A percentile compares a stretch with the other conserved stretches of the same genome.
Evolutionary conservation across 2,888 invertebrate species (phyloP).

Genomic region (Nemoura dubitans): DNA sequence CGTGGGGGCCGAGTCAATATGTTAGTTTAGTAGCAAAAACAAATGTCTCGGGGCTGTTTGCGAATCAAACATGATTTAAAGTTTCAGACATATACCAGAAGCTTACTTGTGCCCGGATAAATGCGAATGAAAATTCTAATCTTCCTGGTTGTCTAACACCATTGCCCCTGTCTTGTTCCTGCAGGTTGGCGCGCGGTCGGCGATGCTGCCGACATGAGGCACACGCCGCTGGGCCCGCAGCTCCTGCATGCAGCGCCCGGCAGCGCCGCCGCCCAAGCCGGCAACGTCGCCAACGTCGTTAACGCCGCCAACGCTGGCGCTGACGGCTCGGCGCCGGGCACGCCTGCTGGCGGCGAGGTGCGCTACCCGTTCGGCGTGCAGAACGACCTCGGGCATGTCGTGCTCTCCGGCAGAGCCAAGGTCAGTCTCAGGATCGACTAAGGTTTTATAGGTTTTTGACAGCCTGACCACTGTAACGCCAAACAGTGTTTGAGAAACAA

Average conservation of each 20-base stretch:
- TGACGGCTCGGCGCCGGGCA: slow-evolving; percentile 43
- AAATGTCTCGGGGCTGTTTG: too few relatives aligned
- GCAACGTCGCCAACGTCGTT: slow-evolving; percentile 17
- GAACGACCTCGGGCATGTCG: slow-evolving; percentile 60
- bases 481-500: too few relatives aligned
- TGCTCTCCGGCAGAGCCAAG: slow-evolving; percentile 53
- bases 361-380: slow-evolving; percentile 60
- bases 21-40: too few relatives aligned
- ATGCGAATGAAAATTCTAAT: neutral
- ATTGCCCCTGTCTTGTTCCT: slow-evolving; percentile 21
- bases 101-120: too few relatives aligned
- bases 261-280: slow-evolving; percentile 41
- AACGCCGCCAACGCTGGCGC: slow-evolving; percentile 20
- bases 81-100: too few relatives aligned
- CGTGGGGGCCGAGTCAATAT: too few relatives aligned
- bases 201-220: slow-evolving; percentile 55
- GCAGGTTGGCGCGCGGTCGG: slow-evolving; percentile 51
- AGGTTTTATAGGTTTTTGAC: too few relatives aligned
- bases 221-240: slow-evolving; percentile 51
- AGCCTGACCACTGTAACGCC: too few relatives aligned
- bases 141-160: neutral
- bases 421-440: too few relatives aligned
- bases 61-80: too few relatives aligned
- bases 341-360: slow-evolving; percentile 55
- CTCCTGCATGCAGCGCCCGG: slow-evolving; percentile 51